Base-by-base conservation (phyloP, 2,113 vertebrate genomes). In the Psittacula cyanocephala region DNA sequence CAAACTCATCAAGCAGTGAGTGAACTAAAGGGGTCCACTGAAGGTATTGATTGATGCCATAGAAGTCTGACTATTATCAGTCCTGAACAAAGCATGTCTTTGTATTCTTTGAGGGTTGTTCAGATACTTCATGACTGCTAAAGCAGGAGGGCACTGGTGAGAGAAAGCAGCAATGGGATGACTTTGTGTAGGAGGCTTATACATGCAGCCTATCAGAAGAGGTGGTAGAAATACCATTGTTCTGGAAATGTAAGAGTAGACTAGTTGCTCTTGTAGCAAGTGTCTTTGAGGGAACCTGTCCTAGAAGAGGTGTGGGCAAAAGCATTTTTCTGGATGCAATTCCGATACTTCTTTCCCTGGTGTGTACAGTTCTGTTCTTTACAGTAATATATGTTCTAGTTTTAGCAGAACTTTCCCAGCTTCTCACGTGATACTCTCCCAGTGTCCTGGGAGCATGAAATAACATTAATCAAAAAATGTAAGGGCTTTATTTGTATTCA, bases 401-500 rank as follows among this genome's bases (percentile, higher is more conserved):
- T 80, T 74, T 67, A 46, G 31, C 74, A 50, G n/a, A 78, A 75
- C 49, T 86, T 85, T 18, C 31, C 67, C 63, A 74, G 50, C 80
- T 89, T 67, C 49, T 64, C 33, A 31, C 50, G 23, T 81, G 75
- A 53, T 88, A 15, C 35, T 64, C 57, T 91, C 60, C 64, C 33
- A 35, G 29, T 65, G 53, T 79, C 69, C 69, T 82, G 79, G 68
- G 64, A 95, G 39, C 24, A 46, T 50, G 79, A 88, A 94, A 77
- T 78, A 88, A 59, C 76, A 75, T 91, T 78, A 86, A 88, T 88
- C 64, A 88, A 68, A 93, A 95, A 67, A 44, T 24, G 22, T 27
- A 70, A 81, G 55, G 31, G 43, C 55, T 81, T 88, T 88, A 64
- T 94, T 91, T 91, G 80, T 75, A 82, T 88, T 91, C 79, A 68